Conservation (phyloP, 2,888 invertebrate species). For the Acronicta aceris region DNA sequence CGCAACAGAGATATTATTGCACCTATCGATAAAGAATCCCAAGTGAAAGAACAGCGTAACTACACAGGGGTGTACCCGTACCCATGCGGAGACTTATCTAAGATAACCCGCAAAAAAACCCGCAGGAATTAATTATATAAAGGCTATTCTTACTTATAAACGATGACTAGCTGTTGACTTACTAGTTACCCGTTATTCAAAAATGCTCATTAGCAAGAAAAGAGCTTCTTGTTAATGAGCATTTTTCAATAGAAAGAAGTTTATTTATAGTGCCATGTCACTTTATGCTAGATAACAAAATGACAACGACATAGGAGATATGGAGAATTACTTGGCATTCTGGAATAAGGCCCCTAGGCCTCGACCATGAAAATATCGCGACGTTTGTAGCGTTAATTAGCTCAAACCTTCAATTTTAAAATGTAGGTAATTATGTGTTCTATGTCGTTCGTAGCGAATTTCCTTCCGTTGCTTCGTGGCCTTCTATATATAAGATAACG, state of each 20-base stretch:
- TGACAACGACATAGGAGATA: no score
- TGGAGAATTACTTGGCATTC: neutral
- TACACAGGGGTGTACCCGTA: slow-evolving; percentile 76
- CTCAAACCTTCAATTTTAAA: no score
- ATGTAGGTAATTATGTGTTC: no score
- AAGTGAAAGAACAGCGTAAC: slow-evolving; percentile 75
- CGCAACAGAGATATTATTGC: slow-evolving; percentile 70
- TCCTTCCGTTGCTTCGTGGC: no score
- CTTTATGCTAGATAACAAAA: no score
- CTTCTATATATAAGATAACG: no score
- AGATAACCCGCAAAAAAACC: slow-evolving; percentile 35
- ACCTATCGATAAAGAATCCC: slow-evolving; percentile 73
- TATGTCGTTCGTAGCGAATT: no score
- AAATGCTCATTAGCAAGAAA: neutral
- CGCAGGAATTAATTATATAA: slow-evolving; percentile 24
- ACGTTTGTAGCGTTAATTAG: no score
- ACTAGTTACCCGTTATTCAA: neutral
- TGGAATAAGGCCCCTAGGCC: neutral
- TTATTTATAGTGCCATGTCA: no score
- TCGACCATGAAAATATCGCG: no score
- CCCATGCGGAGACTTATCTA: slow-evolving; percentile 69
- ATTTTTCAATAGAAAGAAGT: no score
- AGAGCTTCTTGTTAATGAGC: no score
- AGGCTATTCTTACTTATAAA: neutral
- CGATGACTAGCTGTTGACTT: neutral